Conservation (phyloP, 1,140 invertebrate species). For the Scaptomyza pallida region DNA sequence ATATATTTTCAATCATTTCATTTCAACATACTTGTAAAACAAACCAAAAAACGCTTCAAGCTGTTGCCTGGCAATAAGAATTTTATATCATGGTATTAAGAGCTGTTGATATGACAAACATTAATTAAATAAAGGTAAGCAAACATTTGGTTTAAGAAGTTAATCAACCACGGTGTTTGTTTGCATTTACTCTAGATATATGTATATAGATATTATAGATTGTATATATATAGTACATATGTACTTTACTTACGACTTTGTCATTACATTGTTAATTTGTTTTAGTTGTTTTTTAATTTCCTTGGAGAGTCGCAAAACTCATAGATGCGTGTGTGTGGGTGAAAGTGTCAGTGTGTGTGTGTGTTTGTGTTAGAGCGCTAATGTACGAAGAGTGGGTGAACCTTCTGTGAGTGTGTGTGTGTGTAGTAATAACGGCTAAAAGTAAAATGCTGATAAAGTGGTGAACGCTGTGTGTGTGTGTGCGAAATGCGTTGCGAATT, state of each 20-base stretch:
- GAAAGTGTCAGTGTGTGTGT: constrained; percentile 10
- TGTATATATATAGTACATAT: too few species aligned
- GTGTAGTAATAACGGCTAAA: constrained; percentile 73
- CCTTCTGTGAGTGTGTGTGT: background rate
- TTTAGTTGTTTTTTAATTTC: constrained; percentile 83
- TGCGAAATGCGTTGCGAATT: constrained; percentile 58
- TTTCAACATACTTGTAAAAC: too few species aligned
- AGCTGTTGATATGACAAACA: too few species aligned
- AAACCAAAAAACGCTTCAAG: too few species aligned
- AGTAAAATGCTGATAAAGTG: constrained; percentile 82
- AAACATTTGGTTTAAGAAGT: too few species aligned
- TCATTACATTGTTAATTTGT: constrained; percentile 83
- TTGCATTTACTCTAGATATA: background rate
- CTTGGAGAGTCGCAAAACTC: constrained; percentile 78
- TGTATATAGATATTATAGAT: background rate
- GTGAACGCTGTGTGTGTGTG: constrained; percentile 65
- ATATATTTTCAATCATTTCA: too few species aligned
- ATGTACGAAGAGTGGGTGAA: constrained; percentile 60
- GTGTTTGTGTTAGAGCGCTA: constrained; percentile 41
- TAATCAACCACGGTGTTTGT: too few species aligned
- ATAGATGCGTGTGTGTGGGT: constrained; percentile 48
- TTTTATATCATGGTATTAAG: too few species aligned
- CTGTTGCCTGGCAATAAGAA: too few species aligned
- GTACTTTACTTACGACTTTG: constrained; percentile 59
- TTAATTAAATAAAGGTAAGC: too few species aligned